A percentile compares a stretch with the other conserved stretches of the same genome.
Evolutionary conservation across 2,888 invertebrate species (phyloP).

Genomic region (Trachelus tabidus): DNA sequence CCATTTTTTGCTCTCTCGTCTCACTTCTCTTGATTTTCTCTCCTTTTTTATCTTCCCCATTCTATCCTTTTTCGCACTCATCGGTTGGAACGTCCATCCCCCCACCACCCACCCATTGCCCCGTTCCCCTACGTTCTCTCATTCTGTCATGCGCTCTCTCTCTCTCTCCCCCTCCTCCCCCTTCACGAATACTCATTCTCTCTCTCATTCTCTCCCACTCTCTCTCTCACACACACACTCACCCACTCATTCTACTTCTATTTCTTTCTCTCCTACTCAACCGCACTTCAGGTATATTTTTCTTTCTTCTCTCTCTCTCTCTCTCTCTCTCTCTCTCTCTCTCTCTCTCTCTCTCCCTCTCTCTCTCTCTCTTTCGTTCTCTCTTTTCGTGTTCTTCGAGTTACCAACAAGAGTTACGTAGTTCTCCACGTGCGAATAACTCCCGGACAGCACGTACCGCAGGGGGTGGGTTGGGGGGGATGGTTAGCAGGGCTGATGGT

Average conservation of each 20-base stretch:
- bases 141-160: not conserved
- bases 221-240: not conserved
- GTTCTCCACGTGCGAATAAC: not conserved
- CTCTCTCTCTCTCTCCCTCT: not conserved
- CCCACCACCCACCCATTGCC: not conserved
- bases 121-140: not conserved
- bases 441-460: not conserved
- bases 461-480: too few species aligned
- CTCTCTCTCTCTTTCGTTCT: too few species aligned
- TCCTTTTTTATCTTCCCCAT: slow-evolving; percentile 13
- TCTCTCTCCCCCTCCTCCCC: not conserved
- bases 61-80: slow-evolving; percentile 15
- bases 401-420: not conserved
- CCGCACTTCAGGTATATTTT: not conserved
- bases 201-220: not conserved
- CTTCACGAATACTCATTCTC: not conserved
- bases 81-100: not conserved
- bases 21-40: slow-evolving; percentile 8
- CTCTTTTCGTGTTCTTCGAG: not conserved
- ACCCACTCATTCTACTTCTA: not conserved
- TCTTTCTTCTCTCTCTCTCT: not conserved
- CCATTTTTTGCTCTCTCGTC: slow-evolving; percentile 7
- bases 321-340: too few species aligned
- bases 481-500: too few species aligned
- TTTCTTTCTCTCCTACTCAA: not conserved